Evolutionary conservation across 2,888 invertebrate species (phyloP).

Genomic region (Plagodis pulveraria): DNA sequence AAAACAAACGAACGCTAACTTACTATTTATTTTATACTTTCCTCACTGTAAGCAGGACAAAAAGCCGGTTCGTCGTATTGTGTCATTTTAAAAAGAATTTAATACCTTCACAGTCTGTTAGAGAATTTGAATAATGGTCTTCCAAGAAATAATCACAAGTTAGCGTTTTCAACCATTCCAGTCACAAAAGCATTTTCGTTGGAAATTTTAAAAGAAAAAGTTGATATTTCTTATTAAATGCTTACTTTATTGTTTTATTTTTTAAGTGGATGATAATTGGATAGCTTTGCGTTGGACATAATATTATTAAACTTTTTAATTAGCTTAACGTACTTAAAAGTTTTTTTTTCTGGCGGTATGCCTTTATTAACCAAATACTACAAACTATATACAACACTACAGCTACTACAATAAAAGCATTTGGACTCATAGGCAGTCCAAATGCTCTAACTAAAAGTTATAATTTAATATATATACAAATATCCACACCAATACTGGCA

Average conservation of each 20-base stretch:
- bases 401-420: no score
- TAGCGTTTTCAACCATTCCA: constrained; percentile 26
- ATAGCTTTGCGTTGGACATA: no score
- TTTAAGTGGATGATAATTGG: no score
- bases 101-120: constrained; percentile 39
- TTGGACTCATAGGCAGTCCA: no score
- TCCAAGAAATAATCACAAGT: constrained; percentile 34
- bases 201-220: constrained; percentile 12
- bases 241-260: background rate
- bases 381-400: no score
- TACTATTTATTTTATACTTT: constrained; percentile 10
- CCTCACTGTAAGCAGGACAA: constrained; percentile 26
- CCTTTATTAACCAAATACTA: no score
- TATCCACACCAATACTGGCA: no score
- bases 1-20: background rate
- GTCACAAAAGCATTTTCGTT: constrained; percentile 14
- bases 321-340: no score
- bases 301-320: no score
- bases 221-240: constrained; percentile 2
- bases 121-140: constrained; percentile 42
- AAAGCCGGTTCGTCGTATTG: constrained; percentile 29
- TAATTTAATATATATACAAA: no score
- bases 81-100: constrained; percentile 38
- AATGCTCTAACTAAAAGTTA: no score
- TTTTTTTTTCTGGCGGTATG: no score